Percentiles rank a stretch among this genome's conserved stretches.
Evolutionary conservation across 2,113 vertebrate genomes (phyloP).

Genomic region (Okapia johnstoni): DNA sequence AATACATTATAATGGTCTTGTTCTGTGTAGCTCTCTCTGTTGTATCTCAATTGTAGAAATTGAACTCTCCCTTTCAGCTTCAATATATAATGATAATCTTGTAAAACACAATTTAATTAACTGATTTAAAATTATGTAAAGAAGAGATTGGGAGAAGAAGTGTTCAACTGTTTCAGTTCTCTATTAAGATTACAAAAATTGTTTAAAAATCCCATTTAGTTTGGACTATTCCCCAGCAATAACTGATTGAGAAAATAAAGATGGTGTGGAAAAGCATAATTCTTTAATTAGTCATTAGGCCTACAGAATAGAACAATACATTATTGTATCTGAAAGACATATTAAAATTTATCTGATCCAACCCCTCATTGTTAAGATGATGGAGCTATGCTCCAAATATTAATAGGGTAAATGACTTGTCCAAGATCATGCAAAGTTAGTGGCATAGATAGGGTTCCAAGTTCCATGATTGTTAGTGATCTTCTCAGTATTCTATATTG

Average conservation of each 20-base stretch:
- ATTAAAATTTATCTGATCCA: not conserved
- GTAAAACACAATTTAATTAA: constrained; percentile 37
- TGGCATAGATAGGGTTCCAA: not conserved
- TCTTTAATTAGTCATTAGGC: constrained; percentile 26
- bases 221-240: not conserved
- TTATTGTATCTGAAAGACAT: not conserved
- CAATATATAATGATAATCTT: constrained; percentile 31
- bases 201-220: constrained; percentile 37
- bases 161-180: constrained; percentile 16
- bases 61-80: constrained; percentile 25
- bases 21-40: not conserved
- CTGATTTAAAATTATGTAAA: constrained; percentile 43
- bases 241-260: constrained; percentile 11
- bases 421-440: not conserved
- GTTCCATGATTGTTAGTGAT: not conserved
- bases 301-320: not conserved
- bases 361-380: not conserved
- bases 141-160: not conserved
- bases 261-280: not conserved
- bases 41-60: not conserved
- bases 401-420: constrained; percentile 5
- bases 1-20: constrained; percentile 16
- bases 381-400: not conserved
- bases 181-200: constrained; percentile 39
- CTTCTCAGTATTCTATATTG: not conserved